Evolutionary conservation across 2,113 vertebrate genomes (phyloP), one percentile per base, ranked within the genome.

Genomic region (Onychorhynchus coronatus): DNA sequence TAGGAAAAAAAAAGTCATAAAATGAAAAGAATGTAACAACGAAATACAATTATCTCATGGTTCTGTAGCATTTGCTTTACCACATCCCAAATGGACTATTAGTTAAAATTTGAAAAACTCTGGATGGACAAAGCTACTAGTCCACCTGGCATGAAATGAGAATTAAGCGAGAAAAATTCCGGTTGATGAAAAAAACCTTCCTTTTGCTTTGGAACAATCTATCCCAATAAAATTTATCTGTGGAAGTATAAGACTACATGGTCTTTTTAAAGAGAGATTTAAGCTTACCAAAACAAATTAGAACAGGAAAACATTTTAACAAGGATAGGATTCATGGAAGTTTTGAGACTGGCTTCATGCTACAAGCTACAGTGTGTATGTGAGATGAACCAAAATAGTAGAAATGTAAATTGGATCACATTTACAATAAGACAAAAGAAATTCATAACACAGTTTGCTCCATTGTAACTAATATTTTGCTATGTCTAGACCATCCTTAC

Each of bases 161-260:
- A 97, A 96, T 90, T 94, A 97, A 94, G 89, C 91, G 65, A 89
- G 37, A 95, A 78, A 94, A 90, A 89, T 74, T 96, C 82, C 93
- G 71, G 89, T 68, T 8, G 13, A 91, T 44, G 53, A 72, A 96
- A 96, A 96, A 97, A 92, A 27, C 28, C 66, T 96, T 97, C 95
- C 88, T 95, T 90, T 87, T 96, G 88, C 94, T 97, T 95, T 95
- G 89, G 81, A 98, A 97, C 94, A 97, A 97, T 97, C 93, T 97
- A 96, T 94, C 9, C 3, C 28, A 56, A 95, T 82, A 97, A 95
- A 95, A 95, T n/a, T 85, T 95, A 97, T 98, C 96, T 98, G 98
- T 98, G 96, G 96, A 98, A 96, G 97, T 95, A 97, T 88, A 93
- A 81, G 88, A 91, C 95, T 85, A 89, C 97, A 96, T 97, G 97